Base-by-base conservation (phyloP, 1,140 invertebrate genomes). In the Zaprionus nigranus region DNA sequence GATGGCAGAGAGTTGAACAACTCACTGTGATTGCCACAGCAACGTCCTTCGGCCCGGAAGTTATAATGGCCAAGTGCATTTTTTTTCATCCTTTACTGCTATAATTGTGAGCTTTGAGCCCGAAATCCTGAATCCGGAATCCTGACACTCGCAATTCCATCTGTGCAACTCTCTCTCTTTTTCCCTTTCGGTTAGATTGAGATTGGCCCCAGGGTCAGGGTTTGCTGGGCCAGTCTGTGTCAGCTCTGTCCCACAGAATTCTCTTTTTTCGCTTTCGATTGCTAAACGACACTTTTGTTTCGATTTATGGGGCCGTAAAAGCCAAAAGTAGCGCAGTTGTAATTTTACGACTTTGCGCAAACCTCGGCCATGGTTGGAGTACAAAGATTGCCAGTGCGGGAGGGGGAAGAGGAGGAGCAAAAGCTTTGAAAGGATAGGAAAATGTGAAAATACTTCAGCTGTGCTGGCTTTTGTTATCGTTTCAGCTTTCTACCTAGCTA, bases 221-320 rank as follows among this genome's bases (percentile, higher is more conserved):
- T 22, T 12, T 20, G 40, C 40, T 51, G 46, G 40, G 15, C 40
- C 9, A n/a, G 46, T 34, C 30, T 20, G 28, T 28, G 20, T 15
- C 22, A 13, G 20, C 51, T 20, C 3, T 30, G 24, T 26, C 24
- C 24, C 53, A 15, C 5, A 28, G 24, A 28, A 56, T 65, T 65
- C 24, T 65, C 49, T 62, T 65, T 61, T 65, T 36, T 58, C 66
- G 59, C 53, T 79, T 71, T 81, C 76, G 68, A 78, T 79, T 75
- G 79, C 79, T 81, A 81, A 81, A 81, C 79, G 79, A 81, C 79
- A 81, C 79, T 81, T 81, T 81, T 81, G 79, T 81, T 81, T 81
- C 79, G 79, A 81, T 81, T 81, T 81, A 81, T 81, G 79, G 72
- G 62, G 63, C 79, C 72, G 79, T 81, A 79, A 81, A 79, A 81